These are phyloP conservation scores for Drosophila engyochracea DNA, from an alignment of 2,888 invertebrate genomes.

Conservation along the genomic window DNA sequence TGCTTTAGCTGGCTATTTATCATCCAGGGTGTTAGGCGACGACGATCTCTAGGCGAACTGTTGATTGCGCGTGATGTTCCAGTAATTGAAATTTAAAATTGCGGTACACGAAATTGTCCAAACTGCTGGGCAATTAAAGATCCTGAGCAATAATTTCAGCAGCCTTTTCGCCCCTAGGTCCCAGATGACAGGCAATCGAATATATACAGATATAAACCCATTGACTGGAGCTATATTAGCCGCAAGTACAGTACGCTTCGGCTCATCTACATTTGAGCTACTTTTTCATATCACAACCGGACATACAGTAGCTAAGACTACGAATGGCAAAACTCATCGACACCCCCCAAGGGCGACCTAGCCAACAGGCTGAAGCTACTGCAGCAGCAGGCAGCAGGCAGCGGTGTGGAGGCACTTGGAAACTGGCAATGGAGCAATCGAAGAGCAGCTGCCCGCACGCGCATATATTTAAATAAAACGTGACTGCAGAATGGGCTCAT, in stretches of 20 bases:
- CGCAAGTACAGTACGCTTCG: conserved; percentile 38
- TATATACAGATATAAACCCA: conserved; percentile 6
- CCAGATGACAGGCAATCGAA: conserved; percentile 28
- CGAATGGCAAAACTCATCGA: conserved; percentile 59
- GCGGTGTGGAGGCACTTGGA: neutral
- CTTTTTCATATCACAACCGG: conserved; percentile 38
- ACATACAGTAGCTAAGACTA: conserved; percentile 65
- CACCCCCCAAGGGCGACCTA: conserved; percentile 46
- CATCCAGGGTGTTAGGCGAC: conserved; percentile 45
- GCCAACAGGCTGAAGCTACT: conserved; percentile 24
- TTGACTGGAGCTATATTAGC: conserved; percentile 10
- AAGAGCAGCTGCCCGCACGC: conserved; percentile 77
- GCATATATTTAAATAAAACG: conserved; percentile 83
- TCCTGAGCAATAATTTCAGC: conserved; percentile 61
- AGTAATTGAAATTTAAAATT: conserved; percentile 74
- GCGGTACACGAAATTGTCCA: conserved; percentile 43
- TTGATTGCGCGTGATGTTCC: conserved; percentile 78
- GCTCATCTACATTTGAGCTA: conserved; percentile 45
- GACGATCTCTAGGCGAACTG: conserved; percentile 50
- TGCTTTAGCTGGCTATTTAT: conserved; percentile 62
- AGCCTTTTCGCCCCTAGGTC: conserved; percentile 70
- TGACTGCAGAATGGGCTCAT: conserved; percentile 79
- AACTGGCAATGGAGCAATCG: conserved; percentile 21
- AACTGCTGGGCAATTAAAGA: conserved; percentile 59
- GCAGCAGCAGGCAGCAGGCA: conserved; percentile 12